These are phyloP conservation scores for Hermaeophaga mercurialis DNA, from an alignment of 2,888 invertebrate species.

Conservation along the genomic window DNA sequence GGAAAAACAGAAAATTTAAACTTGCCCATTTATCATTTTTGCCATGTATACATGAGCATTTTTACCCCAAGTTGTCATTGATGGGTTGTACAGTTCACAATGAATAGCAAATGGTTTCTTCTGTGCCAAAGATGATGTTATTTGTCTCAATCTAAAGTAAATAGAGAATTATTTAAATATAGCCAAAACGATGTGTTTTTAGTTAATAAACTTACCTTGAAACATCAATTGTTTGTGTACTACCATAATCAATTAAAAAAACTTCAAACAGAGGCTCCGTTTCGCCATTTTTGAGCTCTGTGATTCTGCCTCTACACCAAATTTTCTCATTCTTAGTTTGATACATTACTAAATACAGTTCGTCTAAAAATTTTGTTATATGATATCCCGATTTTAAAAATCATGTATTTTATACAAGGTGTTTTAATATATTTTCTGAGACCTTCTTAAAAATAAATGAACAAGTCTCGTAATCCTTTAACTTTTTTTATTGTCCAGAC, in stretches of 20 bases:
- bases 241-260: conserved; percentile 70
- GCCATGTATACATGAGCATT: conserved; percentile 64
- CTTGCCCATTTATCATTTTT: conserved; percentile 67
- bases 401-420: neutral
- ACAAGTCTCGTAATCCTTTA: too few relatives aligned
- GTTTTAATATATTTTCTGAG: neutral
- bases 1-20: too few relatives aligned
- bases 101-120: conserved; percentile 63
- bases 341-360: conserved; percentile 67
- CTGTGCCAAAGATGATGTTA: conserved; percentile 57
- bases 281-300: conserved; percentile 44
- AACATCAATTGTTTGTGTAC: conserved; percentile 58
- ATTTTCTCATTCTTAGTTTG: conserved; percentile 45
- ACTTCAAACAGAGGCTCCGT: conserved; percentile 59
- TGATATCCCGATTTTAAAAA: neutral
- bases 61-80: conserved; percentile 59
- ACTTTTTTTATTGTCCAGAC: too few relatives aligned
- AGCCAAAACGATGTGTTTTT: too few relatives aligned
- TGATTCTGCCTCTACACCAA: conserved; percentile 72
- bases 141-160: conserved; percentile 59
- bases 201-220: conserved; percentile 63
- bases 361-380: conserved; percentile 56
- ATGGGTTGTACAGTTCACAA: conserved; percentile 66
- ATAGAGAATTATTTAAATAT: conserved; percentile 25
- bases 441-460: too few relatives aligned